phyloP scores from a whole-genome alignment of 1,140 invertebrate genomes.

The Dendrolimus kikuchii region DNA sequence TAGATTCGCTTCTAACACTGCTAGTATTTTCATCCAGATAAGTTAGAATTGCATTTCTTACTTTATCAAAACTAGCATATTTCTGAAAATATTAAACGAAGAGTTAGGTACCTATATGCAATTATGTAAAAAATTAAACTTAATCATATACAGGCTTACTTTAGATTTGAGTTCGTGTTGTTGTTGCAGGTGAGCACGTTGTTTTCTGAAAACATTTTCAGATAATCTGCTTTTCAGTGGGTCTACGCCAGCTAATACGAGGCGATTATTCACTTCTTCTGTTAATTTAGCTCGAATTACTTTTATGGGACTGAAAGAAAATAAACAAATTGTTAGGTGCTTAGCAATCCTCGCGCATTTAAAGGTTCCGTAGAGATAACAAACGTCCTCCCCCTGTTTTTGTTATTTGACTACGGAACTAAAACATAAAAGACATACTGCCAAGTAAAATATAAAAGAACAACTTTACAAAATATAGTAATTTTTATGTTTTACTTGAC shows the following conservation, averaged over 20 bases:
- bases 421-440: too few species aligned
- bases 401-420: too few species aligned
- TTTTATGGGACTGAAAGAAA: slow-evolving; percentile 45
- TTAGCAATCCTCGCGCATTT: too few species aligned
- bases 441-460: too few species aligned
- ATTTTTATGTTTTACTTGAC: too few species aligned
- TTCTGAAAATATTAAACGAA: slow-evolving; percentile 56
- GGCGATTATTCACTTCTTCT: slow-evolving; percentile 63
- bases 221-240: slow-evolving; percentile 72
- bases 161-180: slow-evolving; percentile 69
- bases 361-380: too few species aligned
- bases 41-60: slow-evolving; percentile 66
- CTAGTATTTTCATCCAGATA: slow-evolving; percentile 60
- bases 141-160: slow-evolving; percentile 35
- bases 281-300: slow-evolving; percentile 56
- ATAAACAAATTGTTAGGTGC: not conserved
- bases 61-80: slow-evolving; percentile 64
- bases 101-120: not conserved
- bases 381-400: too few species aligned
- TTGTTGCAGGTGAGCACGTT: slow-evolving; percentile 68
- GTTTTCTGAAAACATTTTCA: slow-evolving; percentile 64
- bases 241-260: slow-evolving; percentile 73
- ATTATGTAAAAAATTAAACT: not conserved
- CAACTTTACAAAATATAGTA: too few species aligned
- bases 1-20: slow-evolving; percentile 21